Conservation (phyloP, 2,888 invertebrate genomes). For the Rhamnusium bicolor region DNA sequence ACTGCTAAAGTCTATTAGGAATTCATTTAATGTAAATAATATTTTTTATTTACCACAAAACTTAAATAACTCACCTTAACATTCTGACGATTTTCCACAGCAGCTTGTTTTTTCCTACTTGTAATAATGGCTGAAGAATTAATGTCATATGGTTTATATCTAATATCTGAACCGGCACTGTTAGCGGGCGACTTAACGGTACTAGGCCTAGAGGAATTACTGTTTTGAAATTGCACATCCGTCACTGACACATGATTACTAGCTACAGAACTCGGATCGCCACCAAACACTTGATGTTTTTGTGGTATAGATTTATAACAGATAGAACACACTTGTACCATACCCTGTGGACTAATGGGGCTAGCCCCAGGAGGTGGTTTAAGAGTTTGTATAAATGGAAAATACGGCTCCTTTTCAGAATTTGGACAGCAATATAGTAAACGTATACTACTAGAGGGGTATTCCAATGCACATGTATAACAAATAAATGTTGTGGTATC, state of each 20-base stretch:
- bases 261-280: slow-evolving; percentile 57
- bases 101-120: slow-evolving; percentile 72
- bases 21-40: too few species aligned
- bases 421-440: slow-evolving; percentile 89
- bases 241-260: slow-evolving; percentile 68
- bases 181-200: slow-evolving; percentile 74
- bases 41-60: too few species aligned
- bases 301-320: slow-evolving; percentile 89
- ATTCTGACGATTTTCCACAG: slow-evolving; percentile 61
- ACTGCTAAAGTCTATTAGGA: too few species aligned
- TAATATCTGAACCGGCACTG: slow-evolving; percentile 74
- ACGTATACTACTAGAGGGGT: slow-evolving; percentile 85
- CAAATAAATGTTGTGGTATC: slow-evolving; percentile 87
- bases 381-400: slow-evolving; percentile 88
- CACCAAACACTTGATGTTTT: slow-evolving; percentile 79
- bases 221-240: slow-evolving; percentile 67
- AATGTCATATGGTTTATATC: slow-evolving; percentile 76
- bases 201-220: slow-evolving; percentile 70
- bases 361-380: slow-evolving; percentile 88
- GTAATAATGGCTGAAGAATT: slow-evolving; percentile 70
- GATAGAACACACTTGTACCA: slow-evolving; percentile 90
- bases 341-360: slow-evolving; percentile 92
- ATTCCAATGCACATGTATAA: slow-evolving; percentile 89
- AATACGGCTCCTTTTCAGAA: slow-evolving; percentile 90
- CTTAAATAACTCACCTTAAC: slow-evolving; percentile 50